Percentiles rank a stretch among this genome's conserved stretches.
Conservation (phyloP, 2,113 vertebrate species). For the Saimiri boliviensis region DNA sequence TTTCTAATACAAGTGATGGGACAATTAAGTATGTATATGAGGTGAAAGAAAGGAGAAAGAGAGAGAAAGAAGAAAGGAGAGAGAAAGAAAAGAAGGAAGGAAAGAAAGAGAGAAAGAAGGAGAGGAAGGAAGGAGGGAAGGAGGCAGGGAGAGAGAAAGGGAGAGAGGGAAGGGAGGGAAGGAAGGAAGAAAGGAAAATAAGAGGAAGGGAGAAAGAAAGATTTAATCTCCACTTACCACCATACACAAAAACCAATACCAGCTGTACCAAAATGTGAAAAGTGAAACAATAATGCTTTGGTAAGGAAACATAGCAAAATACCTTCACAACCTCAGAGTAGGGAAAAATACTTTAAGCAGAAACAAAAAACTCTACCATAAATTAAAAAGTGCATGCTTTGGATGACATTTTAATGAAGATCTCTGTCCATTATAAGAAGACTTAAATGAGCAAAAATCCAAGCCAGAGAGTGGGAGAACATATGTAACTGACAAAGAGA, state of each 20-base stretch:
- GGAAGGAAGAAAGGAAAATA: no score
- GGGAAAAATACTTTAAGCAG: not conserved
- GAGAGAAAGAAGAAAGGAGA: not conserved
- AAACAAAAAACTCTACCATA: not conserved
- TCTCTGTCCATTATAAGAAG: not conserved
- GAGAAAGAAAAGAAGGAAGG: no score
- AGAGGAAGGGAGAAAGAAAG: not conserved
- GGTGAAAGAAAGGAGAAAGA: not conserved
- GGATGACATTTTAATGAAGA: not conserved
- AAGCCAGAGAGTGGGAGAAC: not conserved
- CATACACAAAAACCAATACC: not conserved
- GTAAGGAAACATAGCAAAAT: not conserved
- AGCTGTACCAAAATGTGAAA: not conserved
- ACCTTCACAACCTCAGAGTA: not conserved
- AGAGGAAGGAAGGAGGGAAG: fast-evolving
- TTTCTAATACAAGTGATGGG: not conserved
- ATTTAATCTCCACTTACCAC: not conserved
- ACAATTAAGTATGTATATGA: not conserved
- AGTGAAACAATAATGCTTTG: not conserved
- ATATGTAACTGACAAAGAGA: not conserved
- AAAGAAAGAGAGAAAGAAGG: no score
- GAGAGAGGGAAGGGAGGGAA: not conserved
- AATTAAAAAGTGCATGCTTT: not conserved
- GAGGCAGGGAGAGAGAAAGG: not conserved
- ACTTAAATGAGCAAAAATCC: not conserved